Percentiles rank a stretch among this genome's conserved stretches.
phyloP scores from a whole-genome alignment of 2,797 vertebrate species.

The Chanos chanos region DNA sequence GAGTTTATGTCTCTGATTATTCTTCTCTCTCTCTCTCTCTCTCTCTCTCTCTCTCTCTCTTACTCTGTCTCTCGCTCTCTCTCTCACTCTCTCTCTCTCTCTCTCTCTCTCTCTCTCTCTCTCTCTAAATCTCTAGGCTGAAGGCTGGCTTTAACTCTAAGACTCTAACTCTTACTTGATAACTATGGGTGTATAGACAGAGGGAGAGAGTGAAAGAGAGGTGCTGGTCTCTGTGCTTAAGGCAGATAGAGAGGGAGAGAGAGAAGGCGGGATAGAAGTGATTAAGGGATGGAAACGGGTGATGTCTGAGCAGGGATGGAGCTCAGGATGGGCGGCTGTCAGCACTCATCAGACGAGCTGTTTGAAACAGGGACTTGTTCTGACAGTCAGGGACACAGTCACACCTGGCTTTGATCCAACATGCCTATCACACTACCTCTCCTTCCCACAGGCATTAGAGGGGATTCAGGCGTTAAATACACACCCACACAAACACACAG shows the following conservation, averaged over 20 bases:
- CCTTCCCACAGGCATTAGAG: conserved; percentile 49
- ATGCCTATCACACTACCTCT: conserved; percentile 53
- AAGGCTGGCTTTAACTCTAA: neutral
- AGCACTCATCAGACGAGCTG: conserved; percentile 22
- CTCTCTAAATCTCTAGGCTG: neutral
- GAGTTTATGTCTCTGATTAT: neutral
- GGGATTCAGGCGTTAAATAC: conserved; percentile 3
- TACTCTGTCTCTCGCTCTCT: neutral
- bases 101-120: conserved; percentile 11
- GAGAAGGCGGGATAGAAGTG: too few species aligned
- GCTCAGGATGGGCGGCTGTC: conserved; percentile 21
- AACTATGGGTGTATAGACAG: neutral
- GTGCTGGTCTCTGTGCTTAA: too few species aligned
- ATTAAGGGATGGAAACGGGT: too few species aligned
- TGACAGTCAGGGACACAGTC: conserved; percentile 60
- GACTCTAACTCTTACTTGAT: neutral
- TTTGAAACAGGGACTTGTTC: conserved; percentile 48
- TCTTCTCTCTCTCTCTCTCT: too few species aligned
- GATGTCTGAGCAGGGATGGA: conserved; percentile 7
- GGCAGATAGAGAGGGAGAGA: too few species aligned
- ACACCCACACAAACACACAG: neutral
- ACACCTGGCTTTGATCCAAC: conserved; percentile 70
- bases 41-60: conserved; percentile 14
- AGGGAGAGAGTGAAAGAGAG: too few species aligned
- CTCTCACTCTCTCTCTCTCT: too few species aligned